These are phyloP conservation scores for Caenorhabditis afra DNA, from an alignment of 2,888 invertebrate species.

Conservation along the genomic window DNA sequence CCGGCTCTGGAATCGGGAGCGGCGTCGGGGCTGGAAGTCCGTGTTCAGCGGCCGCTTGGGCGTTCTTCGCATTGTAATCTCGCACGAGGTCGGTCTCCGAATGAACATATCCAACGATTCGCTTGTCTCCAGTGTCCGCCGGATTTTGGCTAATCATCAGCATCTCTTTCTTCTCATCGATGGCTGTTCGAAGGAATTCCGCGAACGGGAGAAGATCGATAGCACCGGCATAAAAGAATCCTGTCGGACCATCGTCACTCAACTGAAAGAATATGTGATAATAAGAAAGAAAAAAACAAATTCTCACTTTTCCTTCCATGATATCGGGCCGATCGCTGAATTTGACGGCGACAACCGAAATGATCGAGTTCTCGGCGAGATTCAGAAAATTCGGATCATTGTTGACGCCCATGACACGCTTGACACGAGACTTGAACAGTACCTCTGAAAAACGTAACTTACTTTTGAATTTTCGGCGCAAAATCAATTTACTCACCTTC, in stretches of 20 bases:
- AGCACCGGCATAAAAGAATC: slow-evolving; percentile 64
- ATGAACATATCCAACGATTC: slow-evolving; percentile 59
- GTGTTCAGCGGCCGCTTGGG: slow-evolving; percentile 40
- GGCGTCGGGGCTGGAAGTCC: slow-evolving; percentile 62
- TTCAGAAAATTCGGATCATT: slow-evolving; percentile 60
- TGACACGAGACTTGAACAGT: slow-evolving; percentile 65
- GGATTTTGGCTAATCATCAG: slow-evolving; percentile 64
- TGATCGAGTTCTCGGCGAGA: slow-evolving; percentile 42
- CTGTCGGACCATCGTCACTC: slow-evolving; percentile 51
- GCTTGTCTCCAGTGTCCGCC: slow-evolving; percentile 55
- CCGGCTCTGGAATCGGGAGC: slow-evolving; percentile 60
- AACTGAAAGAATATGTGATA: slow-evolving; percentile 53
- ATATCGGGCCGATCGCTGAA: slow-evolving; percentile 72
- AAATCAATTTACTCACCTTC: slow-evolving; percentile 42
- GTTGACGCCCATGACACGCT: slow-evolving; percentile 60
- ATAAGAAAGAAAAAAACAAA: too few species aligned
- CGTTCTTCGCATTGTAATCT: slow-evolving; percentile 65
- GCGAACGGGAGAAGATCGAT: slow-evolving; percentile 64
- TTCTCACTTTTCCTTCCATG: slow-evolving; percentile 65
- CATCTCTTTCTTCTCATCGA: slow-evolving; percentile 66
- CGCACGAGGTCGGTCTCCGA: slow-evolving; percentile 66
- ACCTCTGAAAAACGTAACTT: slow-evolving; percentile 50
- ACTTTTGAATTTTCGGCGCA: background rate
- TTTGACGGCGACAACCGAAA: slow-evolving; percentile 67
- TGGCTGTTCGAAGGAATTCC: slow-evolving; percentile 65